Evolutionary conservation across 2,888 invertebrate species (phyloP), one percentile per base, ranked within the genome.

Genomic region (Orthosia incerta): DNA sequence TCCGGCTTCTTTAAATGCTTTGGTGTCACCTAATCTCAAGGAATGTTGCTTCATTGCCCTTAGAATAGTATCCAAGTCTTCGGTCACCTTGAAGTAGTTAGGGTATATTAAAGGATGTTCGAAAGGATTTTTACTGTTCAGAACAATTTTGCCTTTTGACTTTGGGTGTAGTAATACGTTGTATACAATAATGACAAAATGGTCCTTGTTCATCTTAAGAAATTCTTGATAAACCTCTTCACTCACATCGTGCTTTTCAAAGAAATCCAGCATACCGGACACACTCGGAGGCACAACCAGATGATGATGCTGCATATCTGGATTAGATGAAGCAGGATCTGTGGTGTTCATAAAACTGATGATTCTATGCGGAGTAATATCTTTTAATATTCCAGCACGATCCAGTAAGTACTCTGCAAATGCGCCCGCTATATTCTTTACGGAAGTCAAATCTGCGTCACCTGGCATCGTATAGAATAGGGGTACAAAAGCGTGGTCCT

Each of bases 61-160:
- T 13, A 94, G 62, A 3, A 94, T 26, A 39, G 88, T 89, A 39
- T 94, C 84, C 16, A 97, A 83, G 86, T 98, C 98, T 63, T 96
- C 93, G 9, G 93, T 90, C 2, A 97, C 93, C 1, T 95, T 89
- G 53, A 98, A 95, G 89, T 97, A 98, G 84, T 98, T 97, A 1
- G 97, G 95, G 80, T 73, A 90, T 74, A 94, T 93, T 31, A 97
- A 91, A 0, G 99, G 98, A 86, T 97, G 97, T 0, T 97, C 96
- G 20, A 96, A 93, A 0, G 98, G 97, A 91, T 98, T 95, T 18
- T 93, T 96, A 57, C 97, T 97, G 74, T 96, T 97, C 9, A 99
- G 93, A 72, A 97, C 85, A n/a, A 98, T 92, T 79, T 93, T 95
- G 0, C 98, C 98, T 71, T 95, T 95, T 71, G 98, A 98, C 79